Base-by-base conservation (phyloP, 2,797 vertebrate species). In the Manis pentadactyla region DNA sequence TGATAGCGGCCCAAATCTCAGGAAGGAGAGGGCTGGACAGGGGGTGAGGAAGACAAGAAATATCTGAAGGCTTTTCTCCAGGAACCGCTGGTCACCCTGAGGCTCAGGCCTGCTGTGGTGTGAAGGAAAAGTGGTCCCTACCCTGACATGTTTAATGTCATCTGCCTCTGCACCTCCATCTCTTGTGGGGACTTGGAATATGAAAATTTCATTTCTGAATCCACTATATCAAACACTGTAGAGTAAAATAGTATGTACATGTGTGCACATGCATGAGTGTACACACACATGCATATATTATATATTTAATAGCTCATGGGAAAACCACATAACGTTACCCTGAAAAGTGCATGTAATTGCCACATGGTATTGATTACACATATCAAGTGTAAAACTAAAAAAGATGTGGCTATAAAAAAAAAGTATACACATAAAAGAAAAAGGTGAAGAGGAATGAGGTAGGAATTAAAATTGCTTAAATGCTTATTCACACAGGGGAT, bases 201-300 rank as follows among this genome's bases (percentile, higher is more conserved):
- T 12, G 27, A 79, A 90, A 18, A 37, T 37, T 34, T 74, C 59
- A 64, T 61, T 61, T 78, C 66, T 71, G 53, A 87, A 83, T 66
- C 55, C 37, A 10, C 42, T 82, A 55, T 3, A 55, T 39, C 64
- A 81, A 51, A 69, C 19, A 31, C 34, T 15, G 82, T 49, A 13
- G 7, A 27, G 34, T 59, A 79, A 66, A 78, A 83, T 49, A 25
- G 27, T 25, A 3, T 74, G 29, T 66, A 4, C 11, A 23, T 61
- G 63, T 37, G 46, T 14, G 17, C 6, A 1, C 34, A 14, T 18
- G 23, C n/a, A 21, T 19, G 2, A 12, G 23, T 37, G 12, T 8
- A 0, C 18, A 21, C 2, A 9, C n/a, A 39, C 7, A n/a, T 1
- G 0, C 10, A n/a, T 7, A 27, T 10, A n/a, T 46, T 34, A 57